Evolutionary conservation across 2,113 vertebrate species (phyloP), one percentile per base, ranked within the genome.

Genomic region (Eretmochelys imbricata): DNA sequence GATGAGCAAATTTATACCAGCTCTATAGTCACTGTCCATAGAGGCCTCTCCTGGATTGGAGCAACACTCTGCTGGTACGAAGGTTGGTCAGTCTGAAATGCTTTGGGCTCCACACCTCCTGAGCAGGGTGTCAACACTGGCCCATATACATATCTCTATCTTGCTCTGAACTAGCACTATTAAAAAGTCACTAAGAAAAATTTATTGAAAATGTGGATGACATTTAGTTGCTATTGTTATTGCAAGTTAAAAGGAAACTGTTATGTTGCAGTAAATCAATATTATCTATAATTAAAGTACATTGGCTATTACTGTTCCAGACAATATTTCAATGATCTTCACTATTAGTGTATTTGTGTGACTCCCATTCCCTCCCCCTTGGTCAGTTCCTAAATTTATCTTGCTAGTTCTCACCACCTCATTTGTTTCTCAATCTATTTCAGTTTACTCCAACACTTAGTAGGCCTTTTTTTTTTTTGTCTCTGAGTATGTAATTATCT

Each of bases 181-280:
- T 97, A 96, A 96, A 90, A 90, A 97, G 84, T 91, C 91, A 91
- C 94, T 93, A 96, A 93, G 95, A 89, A 42, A 88, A 94, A 93
- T 22, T 57, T 84, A 96, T 92, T 97, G 19, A 92, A 85, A 93
- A 95, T 87, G 12, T 49, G 38, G 88, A 86, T 95, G 89, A 89
- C 51, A 46, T 97, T 97, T 91, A 97, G 96, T 91, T 93, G 17
- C 91, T 91, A 38, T 91, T 90, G 27, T 96, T 95, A 96, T 90
- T 97, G 93, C 82, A 96, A 92, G 59, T 51, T 94, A 94, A 92
- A 86, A 97, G 89, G 94, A 97, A 97, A 57, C 31, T 27, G 57
- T 93, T 96, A 86, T 69, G 29, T 88, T 93, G 54, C 76, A n/a
- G 75, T 89, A 94, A 92, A 96, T 96, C 95, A 87, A 96, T 91